Conservation (phyloP, 2,797 vertebrate species). For the Trematocara caparti region DNA sequence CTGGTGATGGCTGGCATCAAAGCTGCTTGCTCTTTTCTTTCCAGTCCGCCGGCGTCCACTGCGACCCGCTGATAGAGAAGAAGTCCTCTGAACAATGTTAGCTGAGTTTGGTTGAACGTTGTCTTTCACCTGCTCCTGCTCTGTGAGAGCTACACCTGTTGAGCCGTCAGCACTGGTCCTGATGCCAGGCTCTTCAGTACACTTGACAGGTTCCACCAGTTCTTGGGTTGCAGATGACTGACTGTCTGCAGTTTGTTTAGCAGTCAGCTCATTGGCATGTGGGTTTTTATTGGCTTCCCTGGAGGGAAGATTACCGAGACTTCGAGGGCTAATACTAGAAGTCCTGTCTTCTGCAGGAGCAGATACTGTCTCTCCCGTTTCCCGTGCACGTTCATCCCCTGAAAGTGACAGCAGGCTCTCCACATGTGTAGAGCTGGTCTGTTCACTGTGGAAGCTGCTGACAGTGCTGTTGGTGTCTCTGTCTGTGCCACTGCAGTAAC, state of each 20-base stretch:
- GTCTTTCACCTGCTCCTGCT: slow-evolving; percentile 76
- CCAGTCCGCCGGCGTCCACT: slow-evolving; percentile 84
- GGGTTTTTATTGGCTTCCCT: slow-evolving; percentile 98
- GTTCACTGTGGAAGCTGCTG: slow-evolving; percentile 96
- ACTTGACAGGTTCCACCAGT: slow-evolving; percentile 21
- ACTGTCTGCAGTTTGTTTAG: slow-evolving; percentile 55
- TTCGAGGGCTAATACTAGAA: slow-evolving; percentile 65
- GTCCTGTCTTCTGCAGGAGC: slow-evolving; percentile 48
- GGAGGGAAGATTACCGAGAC: slow-evolving; percentile 80
- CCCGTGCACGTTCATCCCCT: slow-evolving; percentile 77
- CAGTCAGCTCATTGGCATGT: slow-evolving; percentile 90
- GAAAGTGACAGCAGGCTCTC: slow-evolving; percentile 91
- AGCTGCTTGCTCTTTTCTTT: slow-evolving; percentile 97
- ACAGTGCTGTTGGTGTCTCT: slow-evolving; percentile 95
- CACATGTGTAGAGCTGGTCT: slow-evolving; percentile 94
- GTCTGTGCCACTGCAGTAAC: slow-evolving; percentile 96
- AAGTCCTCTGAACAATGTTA: slow-evolving; percentile 86
- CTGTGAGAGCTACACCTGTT: slow-evolving; percentile 3
- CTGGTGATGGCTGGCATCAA: slow-evolving; percentile 91
- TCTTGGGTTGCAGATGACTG: slow-evolving; percentile 44
- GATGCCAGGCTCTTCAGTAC: slow-evolving; percentile 42
- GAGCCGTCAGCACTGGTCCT: slow-evolving; percentile 66
- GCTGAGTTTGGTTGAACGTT: slow-evolving; percentile 81
- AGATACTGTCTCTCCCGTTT: slow-evolving; percentile 65
- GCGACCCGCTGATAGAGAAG: slow-evolving; percentile 74